Conservation (phyloP, 2,113 vertebrate genomes). For the Peromyscus polionotus region DNA sequence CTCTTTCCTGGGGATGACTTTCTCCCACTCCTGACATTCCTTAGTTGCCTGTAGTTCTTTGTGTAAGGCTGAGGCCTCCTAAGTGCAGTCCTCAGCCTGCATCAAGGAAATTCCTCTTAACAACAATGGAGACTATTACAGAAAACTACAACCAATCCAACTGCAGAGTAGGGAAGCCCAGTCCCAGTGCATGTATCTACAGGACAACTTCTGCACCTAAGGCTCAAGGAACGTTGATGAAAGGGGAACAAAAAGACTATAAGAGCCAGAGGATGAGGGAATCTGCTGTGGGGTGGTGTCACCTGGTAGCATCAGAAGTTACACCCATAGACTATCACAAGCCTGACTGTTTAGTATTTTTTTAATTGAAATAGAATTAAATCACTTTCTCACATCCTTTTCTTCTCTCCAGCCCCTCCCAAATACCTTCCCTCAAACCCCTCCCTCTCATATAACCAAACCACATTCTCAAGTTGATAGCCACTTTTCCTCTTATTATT, state of each 20-base stretch:
- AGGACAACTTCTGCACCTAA: background rate
- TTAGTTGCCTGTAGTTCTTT: background rate
- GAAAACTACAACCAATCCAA: background rate
- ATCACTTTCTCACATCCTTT: background rate
- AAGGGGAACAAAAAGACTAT: background rate
- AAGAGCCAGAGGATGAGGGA: background rate
- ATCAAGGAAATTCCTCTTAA: background rate
- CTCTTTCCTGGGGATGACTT: background rate
- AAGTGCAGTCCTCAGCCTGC: background rate
- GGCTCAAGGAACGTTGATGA: background rate
- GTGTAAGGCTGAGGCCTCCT: background rate
- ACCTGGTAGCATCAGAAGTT: background rate
- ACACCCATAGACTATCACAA: background rate
- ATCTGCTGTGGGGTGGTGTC: background rate
- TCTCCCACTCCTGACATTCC: background rate
- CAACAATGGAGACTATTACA: background rate
- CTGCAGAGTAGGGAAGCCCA: background rate
- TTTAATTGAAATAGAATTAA: background rate
- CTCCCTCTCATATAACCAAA: rapidly evolving
- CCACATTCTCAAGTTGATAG: background rate
- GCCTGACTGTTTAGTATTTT: background rate
- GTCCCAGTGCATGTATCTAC: background rate
- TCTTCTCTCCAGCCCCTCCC: background rate
- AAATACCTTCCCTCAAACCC: background rate
- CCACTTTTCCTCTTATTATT: background rate